Conservation (phyloP, 2,888 invertebrate genomes). For the Mythimna lalbum region DNA sequence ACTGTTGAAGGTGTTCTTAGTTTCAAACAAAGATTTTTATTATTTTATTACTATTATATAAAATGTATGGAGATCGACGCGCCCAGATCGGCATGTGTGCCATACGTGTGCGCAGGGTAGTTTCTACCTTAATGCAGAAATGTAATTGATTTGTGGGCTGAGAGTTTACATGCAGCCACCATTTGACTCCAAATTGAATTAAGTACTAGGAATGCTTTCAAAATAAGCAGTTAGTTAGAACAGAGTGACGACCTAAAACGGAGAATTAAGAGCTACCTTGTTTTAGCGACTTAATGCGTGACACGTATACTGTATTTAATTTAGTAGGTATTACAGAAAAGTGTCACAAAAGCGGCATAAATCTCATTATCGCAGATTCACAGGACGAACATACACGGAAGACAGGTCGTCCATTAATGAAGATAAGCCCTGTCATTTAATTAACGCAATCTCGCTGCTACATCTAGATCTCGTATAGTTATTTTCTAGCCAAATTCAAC, state of each 20-base stretch:
- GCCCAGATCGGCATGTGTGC: no score
- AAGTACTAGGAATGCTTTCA: neutral
- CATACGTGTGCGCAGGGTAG: no score
- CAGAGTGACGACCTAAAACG: neutral
- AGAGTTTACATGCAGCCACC: neutral
- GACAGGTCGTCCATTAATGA: neutral
- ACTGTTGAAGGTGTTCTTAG: no score
- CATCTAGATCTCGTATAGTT: neutral
- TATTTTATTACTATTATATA: no score
- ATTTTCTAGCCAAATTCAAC: constrained; percentile 4
- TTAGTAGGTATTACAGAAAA: neutral
- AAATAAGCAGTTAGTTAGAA: neutral
- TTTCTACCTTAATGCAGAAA: no score
- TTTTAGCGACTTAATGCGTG: neutral
- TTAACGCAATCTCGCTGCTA: neutral
- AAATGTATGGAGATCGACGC: no score
- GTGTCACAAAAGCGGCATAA: neutral
- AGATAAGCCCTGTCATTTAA: constrained; percentile 24
- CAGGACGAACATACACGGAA: neutral
- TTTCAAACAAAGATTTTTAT: no score
- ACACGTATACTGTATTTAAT: neutral
- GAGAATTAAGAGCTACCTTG: neutral
- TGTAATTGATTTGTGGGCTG: neutral
- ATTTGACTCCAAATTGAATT: neutral
- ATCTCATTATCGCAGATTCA: constrained; percentile 3